Conservation (phyloP, 2,888 invertebrate species). For the Pegoplata infirma region DNA sequence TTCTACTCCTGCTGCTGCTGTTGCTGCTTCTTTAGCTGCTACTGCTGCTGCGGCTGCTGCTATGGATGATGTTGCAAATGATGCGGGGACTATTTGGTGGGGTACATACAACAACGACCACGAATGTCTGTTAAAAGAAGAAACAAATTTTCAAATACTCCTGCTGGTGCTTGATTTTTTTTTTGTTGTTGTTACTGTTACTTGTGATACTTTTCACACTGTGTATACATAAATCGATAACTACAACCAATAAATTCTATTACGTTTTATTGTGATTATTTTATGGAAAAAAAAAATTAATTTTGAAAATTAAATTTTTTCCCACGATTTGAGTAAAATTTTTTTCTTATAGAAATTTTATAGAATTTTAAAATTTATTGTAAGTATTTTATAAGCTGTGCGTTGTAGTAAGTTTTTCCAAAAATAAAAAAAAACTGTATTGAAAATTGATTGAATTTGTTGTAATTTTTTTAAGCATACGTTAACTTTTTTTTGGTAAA, state of each 20-base stretch:
- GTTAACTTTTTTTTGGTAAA: conserved; percentile 26
- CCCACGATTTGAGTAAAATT: neutral
- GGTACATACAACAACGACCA: conserved; percentile 20
- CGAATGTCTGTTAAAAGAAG: neutral
- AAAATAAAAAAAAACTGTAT: neutral
- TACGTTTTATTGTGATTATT: conserved; percentile 45
- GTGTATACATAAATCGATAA: conserved; percentile 58
- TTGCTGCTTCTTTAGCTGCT: conserved; percentile 4
- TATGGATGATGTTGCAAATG: conserved; percentile 19
- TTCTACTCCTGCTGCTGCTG: conserved; percentile 5
- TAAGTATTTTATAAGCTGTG: conserved; percentile 13
- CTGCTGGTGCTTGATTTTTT: conserved; percentile 19
- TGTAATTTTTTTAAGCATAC: conserved; percentile 49
- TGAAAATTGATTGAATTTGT: conserved; percentile 31
- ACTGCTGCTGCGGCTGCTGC: conserved; percentile 6
- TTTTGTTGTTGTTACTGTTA: conserved; percentile 47
- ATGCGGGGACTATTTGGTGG: conserved; percentile 18
- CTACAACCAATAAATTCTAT: conserved; percentile 25
- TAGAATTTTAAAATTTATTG: conserved; percentile 3
- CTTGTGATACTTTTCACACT: conserved; percentile 34
- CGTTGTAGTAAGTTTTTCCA: conserved; percentile 13
- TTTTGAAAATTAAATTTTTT: conserved; percentile 13
- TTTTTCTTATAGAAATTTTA: neutral
- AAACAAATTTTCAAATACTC: neutral
- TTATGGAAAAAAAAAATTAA: conserved; percentile 39